These are phyloP conservation scores for Rhynchonycteris naso DNA, from an alignment of 2,797 vertebrate genomes.

Conservation along the genomic window DNA sequence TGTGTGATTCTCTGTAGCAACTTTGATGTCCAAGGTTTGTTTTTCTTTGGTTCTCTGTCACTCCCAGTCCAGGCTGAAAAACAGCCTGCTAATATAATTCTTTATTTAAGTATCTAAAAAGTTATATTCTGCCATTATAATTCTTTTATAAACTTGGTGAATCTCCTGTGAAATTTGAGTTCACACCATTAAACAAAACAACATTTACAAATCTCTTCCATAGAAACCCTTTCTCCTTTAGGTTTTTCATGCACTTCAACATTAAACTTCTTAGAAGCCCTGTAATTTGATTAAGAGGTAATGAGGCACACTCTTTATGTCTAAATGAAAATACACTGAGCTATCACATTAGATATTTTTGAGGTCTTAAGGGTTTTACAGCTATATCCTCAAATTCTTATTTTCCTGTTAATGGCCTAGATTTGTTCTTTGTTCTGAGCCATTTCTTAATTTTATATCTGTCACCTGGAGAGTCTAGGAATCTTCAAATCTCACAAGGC, in stretches of 20 bases:
- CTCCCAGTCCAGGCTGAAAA: not conserved
- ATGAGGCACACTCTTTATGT: not conserved
- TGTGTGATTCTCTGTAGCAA: not conserved
- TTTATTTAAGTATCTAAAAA: not conserved
- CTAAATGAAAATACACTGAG: not conserved
- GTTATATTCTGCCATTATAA: conserved; percentile 3
- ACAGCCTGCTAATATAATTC: not conserved
- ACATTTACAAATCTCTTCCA: not conserved
- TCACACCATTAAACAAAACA: conserved; percentile 14
- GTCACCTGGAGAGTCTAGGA: not conserved
- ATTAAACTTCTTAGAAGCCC: not conserved
- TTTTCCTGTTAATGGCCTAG: not conserved
- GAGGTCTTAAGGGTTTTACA: conserved; percentile 5
- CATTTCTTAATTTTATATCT: conserved; percentile 42
- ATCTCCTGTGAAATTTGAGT: conserved; percentile 9
- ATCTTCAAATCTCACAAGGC: not conserved
- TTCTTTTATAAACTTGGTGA: not conserved
- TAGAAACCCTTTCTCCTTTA: conserved; percentile 14
- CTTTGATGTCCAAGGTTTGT: not conserved
- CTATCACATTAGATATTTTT: not conserved
- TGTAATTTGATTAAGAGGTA: conserved; percentile 11
- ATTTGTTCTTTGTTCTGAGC: not conserved
- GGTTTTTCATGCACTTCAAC: not conserved
- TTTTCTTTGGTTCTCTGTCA: not conserved
- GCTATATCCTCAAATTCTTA: not conserved